Evolutionary conservation across 2,113 vertebrate species (phyloP).

Genomic region (Neogale vison): DNA sequence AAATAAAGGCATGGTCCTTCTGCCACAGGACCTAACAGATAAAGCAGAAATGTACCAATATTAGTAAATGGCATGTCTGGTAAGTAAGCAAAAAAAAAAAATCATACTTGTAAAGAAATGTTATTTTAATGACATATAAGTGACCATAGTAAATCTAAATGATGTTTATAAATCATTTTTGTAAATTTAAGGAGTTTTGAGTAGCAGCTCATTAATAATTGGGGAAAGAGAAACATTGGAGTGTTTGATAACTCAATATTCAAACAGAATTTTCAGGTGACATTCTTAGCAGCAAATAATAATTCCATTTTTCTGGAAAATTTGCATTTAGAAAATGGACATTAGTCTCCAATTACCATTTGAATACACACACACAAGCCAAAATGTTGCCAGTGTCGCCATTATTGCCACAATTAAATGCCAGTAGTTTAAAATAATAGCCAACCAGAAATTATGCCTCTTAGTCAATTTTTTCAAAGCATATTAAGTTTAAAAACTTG

Average conservation of each 20-base stretch:
- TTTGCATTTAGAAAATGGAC: neutral
- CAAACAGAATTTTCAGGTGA: neutral
- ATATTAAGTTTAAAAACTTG: neutral
- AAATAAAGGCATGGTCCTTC: neutral
- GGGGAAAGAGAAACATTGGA: neutral
- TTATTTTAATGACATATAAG: neutral
- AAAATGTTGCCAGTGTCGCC: neutral
- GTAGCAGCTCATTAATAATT: slow-evolving; percentile 26
- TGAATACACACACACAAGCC: neutral
- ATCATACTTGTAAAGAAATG: neutral
- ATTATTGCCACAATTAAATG: neutral
- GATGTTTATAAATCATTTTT: slow-evolving; percentile 2
- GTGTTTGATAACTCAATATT: neutral
- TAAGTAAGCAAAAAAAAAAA: neutral
- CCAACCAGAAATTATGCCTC: neutral
- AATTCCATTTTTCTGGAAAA: slow-evolving; percentile 23
- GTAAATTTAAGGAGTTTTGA: neutral
- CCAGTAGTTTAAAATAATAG: neutral
- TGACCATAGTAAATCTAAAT: neutral
- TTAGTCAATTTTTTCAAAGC: neutral
- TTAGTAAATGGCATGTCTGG: neutral
- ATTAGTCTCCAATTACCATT: neutral
- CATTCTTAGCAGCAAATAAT: neutral
- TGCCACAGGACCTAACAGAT: neutral
- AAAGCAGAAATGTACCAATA: neutral